Evolutionary conservation across 2,888 invertebrate species (phyloP).

Genomic region (Hemithea aestivaria): DNA sequence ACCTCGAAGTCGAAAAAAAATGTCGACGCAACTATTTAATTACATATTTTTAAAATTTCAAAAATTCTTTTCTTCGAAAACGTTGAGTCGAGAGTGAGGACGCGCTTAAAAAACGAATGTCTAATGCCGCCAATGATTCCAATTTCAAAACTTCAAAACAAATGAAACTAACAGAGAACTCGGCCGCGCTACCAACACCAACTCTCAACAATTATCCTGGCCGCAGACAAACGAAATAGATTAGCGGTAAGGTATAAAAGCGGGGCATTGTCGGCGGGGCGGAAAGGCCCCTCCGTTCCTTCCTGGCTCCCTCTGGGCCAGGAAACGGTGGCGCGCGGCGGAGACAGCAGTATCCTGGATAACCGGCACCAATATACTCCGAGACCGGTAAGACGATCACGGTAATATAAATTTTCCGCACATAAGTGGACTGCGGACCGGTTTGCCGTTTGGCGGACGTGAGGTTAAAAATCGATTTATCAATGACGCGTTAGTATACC

Average conservation of each 20-base stretch:
- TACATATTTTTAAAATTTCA: too few relatives aligned
- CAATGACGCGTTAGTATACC: too few relatives aligned
- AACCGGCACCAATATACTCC: slow-evolving; percentile 17
- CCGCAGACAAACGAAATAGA: slow-evolving; percentile 53
- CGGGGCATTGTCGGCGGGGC: slow-evolving; percentile 54
- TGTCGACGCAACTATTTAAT: too few relatives aligned
- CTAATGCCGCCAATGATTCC: too few relatives aligned
- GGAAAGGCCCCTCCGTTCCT: slow-evolving; percentile 31
- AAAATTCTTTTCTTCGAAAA: too few relatives aligned
- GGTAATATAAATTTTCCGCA: slow-evolving; percentile 14
- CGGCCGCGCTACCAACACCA: background rate
- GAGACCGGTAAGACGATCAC: slow-evolving; percentile 14
- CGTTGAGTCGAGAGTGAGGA: too few relatives aligned
- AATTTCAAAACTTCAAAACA: too few relatives aligned
- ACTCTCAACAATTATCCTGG: slow-evolving; percentile 27
- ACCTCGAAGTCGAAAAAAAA: too few relatives aligned
- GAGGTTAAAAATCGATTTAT: too few relatives aligned
- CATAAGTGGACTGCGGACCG: background rate
- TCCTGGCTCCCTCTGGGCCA: slow-evolving; percentile 18
- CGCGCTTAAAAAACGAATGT: too few relatives aligned
- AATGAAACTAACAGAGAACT: too few relatives aligned
- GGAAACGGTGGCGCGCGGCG: slow-evolving; percentile 70
- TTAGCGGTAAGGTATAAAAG: slow-evolving; percentile 67
- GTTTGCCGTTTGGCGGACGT: too few relatives aligned
- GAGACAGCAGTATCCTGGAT: slow-evolving; percentile 69